These are phyloP conservation scores for Ganaspis sp. DNA, from an alignment of 1,140 invertebrate species.

Conservation along the genomic window DNA sequence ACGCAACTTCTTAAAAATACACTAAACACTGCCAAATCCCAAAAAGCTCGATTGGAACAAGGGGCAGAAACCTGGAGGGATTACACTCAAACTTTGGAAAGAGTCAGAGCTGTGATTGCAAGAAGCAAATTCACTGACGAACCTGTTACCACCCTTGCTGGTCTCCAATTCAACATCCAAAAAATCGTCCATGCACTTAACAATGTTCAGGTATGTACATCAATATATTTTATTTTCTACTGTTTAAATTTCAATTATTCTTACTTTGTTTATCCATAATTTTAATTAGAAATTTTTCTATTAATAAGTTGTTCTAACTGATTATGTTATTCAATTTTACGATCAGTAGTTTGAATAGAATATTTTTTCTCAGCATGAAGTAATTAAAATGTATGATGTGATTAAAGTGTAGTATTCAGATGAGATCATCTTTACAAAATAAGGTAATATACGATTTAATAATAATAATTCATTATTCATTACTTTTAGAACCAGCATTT, in stretches of 20 bases:
- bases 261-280: no score
- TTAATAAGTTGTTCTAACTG: no score
- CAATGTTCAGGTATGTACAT: conserved; percentile 86
- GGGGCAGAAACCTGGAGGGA: conserved; percentile 88
- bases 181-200: conserved; percentile 86
- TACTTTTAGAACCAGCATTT: conserved; percentile 78
- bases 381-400: no score
- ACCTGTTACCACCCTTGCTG: conserved; percentile 84
- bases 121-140: conserved; percentile 86
- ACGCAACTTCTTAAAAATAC: conserved; percentile 88
- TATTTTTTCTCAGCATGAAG: no score
- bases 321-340: no score
- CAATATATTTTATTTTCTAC: neutral
- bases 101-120: conserved; percentile 84
- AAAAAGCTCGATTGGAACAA: conserved; percentile 85
- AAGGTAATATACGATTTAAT: neutral
- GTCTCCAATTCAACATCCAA: conserved; percentile 87
- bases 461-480: conserved; percentile 14
- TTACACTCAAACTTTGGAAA: conserved; percentile 85
- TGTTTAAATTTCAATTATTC: no score
- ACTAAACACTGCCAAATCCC: conserved; percentile 86
- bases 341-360: no score
- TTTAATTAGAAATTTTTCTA: no score
- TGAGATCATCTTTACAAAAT: neutral
- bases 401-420: no score